A percentile compares a stretch with the other conserved stretches of the same genome.
phyloP scores from a whole-genome alignment of 2,888 invertebrate genomes.

The Lasioglossum pauxillum region DNA sequence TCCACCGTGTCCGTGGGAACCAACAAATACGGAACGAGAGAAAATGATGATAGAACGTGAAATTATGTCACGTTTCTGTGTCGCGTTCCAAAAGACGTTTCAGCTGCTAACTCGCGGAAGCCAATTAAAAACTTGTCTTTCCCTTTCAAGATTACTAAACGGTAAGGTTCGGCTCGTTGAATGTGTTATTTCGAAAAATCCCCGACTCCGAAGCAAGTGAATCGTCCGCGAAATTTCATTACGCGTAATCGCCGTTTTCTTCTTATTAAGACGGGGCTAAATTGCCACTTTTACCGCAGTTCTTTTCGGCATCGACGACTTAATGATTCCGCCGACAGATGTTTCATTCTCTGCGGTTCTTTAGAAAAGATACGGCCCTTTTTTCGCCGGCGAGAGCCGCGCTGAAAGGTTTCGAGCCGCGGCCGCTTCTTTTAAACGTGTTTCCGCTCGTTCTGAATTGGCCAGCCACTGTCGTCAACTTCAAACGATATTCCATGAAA shows the following conservation, averaged over 20 bases:
- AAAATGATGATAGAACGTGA: not conserved
- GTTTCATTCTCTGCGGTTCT: constrained; percentile 48
- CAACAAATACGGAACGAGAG: not conserved
- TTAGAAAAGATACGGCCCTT: constrained; percentile 41
- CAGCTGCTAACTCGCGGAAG: not conserved
- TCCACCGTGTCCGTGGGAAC: not conserved
- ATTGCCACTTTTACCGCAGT: constrained; percentile 14
- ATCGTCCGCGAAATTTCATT: constrained; percentile 15
- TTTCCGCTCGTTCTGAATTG: constrained; percentile 39
- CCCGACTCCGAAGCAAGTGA: not conserved
- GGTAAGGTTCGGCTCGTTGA: not conserved
- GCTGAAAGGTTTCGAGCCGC: constrained; percentile 35
- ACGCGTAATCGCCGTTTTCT: constrained; percentile 1
- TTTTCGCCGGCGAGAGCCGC: constrained; percentile 5
- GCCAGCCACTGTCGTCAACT: constrained; percentile 18
- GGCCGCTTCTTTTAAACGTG: constrained; percentile 36
- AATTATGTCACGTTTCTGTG: not conserved
- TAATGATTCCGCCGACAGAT: constrained; percentile 29
- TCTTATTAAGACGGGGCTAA: constrained; percentile 15
- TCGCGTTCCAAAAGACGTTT: not conserved
- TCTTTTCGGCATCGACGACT: constrained; percentile 26
- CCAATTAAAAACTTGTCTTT: not conserved
- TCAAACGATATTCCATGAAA: constrained; percentile 25
- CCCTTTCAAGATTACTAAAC: not conserved
- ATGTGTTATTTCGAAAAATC: not conserved